Percentiles rank a stretch among this genome's conserved stretches.
Conservation (phyloP, 1,140 invertebrate genomes). For the Augochlora pura region DNA sequence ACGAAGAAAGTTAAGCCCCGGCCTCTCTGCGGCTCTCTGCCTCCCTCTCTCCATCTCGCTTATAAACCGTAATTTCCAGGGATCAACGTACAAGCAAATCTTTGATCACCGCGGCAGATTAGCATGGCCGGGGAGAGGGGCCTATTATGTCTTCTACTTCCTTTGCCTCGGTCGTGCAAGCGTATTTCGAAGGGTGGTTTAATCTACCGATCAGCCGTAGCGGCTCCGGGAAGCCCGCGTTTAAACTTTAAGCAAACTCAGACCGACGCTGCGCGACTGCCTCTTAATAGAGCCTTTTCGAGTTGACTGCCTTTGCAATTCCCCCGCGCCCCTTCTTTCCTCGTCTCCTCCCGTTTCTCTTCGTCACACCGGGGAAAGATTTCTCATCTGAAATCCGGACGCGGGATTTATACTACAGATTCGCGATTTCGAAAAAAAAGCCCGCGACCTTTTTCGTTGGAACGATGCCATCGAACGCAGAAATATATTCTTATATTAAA, state of each 20-base stretch:
- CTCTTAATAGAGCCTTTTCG: constrained; percentile 50
- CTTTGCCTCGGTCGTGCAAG: constrained; percentile 22
- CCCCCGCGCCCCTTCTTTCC: too few relatives aligned
- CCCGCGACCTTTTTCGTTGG: background rate
- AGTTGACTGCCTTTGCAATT: constrained; percentile 40
- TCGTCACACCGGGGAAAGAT: background rate
- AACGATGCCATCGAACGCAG: background rate
- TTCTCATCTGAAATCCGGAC: background rate
- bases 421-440: background rate
- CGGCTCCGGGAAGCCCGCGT: constrained; percentile 26
- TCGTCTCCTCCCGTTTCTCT: background rate
- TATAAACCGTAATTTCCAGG: constrained; percentile 32
- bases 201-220: constrained; percentile 50
- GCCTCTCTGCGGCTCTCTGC: background rate
- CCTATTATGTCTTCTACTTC: constrained; percentile 32
- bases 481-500: too few relatives aligned
- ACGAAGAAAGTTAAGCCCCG: constrained; percentile 15
- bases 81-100: constrained; percentile 30
- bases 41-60: too few relatives aligned
- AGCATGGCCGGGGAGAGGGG: constrained; percentile 4
- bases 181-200: constrained; percentile 48
- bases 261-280: constrained; percentile 32
- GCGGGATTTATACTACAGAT: background rate
- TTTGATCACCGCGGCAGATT: constrained; percentile 37
- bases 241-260: constrained; percentile 45